Conservation (phyloP, 2,113 vertebrate species). For the Candoia aspera region DNA sequence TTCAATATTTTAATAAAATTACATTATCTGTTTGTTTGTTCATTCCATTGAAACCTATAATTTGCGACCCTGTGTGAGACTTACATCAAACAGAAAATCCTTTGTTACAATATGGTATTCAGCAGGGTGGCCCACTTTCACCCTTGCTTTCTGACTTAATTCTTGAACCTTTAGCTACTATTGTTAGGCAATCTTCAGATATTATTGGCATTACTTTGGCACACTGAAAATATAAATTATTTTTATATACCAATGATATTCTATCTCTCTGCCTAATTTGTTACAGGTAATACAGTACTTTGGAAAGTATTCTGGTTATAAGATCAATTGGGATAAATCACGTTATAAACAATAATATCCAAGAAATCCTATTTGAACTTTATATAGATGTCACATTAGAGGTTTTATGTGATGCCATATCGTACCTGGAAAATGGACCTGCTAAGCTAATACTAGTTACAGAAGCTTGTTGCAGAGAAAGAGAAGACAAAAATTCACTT, state of each 20-base stretch:
- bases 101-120: background rate
- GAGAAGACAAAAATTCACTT: constrained; percentile 63
- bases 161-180: background rate
- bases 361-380: background rate
- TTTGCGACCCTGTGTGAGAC: background rate
- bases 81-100: background rate
- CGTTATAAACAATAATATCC: background rate
- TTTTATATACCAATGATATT: background rate
- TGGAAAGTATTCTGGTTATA: background rate
- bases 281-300: background rate
- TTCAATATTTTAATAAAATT: background rate
- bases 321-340: background rate
- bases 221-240: background rate
- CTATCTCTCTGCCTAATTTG: background rate
- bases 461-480: constrained; percentile 66
- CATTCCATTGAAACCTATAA: background rate
- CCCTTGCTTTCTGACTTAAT: background rate
- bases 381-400: background rate
- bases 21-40: background rate
- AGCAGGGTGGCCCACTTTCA: background rate
- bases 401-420: background rate
- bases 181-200: background rate
- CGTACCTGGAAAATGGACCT: constrained; percentile 80
- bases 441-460: constrained; percentile 64
- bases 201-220: background rate